phyloP scores from a whole-genome alignment of 2,113 vertebrate genomes.

The Lathamus discolor region DNA sequence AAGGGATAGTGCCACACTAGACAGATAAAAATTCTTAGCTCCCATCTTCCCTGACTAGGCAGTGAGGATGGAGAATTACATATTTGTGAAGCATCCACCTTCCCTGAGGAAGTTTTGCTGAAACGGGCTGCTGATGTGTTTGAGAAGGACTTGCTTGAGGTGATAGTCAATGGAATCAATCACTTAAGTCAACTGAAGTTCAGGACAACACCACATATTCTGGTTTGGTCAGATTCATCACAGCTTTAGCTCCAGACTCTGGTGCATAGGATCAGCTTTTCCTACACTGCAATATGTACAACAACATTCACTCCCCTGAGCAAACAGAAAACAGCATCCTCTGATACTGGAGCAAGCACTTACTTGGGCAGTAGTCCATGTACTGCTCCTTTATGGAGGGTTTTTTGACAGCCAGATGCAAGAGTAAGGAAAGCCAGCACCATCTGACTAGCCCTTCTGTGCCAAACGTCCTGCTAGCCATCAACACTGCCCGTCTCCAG shows the following conservation, averaged over 20 bases:
- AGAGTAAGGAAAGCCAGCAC: background rate
- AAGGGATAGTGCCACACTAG: background rate
- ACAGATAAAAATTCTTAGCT: background rate
- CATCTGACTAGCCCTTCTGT: background rate
- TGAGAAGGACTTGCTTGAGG: background rate
- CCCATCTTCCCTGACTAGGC: background rate
- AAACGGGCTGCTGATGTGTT: background rate
- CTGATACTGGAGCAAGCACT: background rate
- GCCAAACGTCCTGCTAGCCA: background rate
- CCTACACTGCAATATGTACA: background rate
- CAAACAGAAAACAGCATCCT: background rate
- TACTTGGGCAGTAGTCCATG: background rate
- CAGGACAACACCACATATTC: background rate
- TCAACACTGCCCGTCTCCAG: background rate
- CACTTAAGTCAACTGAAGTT: background rate
- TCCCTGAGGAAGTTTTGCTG: background rate
- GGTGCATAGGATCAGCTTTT: background rate
- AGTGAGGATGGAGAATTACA: background rate
- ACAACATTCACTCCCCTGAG: rapidly evolving
- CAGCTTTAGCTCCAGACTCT: background rate
- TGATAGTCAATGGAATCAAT: background rate
- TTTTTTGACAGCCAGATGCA: background rate
- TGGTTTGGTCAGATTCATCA: background rate
- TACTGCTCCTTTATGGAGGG: background rate
- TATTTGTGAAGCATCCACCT: background rate